Conservation (phyloP, 2,797 vertebrate genomes). For the Sparidentex hasta region DNA sequence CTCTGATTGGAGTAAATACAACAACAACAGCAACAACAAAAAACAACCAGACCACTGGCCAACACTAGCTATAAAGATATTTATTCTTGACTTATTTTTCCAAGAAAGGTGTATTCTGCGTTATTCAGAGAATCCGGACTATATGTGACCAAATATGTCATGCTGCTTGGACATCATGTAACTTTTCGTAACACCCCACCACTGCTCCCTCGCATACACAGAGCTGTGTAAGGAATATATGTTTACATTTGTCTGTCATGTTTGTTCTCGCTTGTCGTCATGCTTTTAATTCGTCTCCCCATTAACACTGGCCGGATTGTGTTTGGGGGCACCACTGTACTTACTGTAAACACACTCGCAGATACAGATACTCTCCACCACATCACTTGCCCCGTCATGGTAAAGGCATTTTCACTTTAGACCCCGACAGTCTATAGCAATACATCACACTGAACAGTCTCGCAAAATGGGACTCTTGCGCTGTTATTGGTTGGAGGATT, state of each 20-base stretch:
- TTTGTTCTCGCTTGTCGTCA: slow-evolving; percentile 51
- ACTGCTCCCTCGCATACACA: slow-evolving; percentile 13
- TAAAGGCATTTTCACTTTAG: slow-evolving; percentile 51
- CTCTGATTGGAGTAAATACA: slow-evolving; percentile 33
- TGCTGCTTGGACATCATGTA: slow-evolving; percentile 53
- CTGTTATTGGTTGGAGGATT: slow-evolving; percentile 54
- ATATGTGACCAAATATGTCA: slow-evolving; percentile 68
- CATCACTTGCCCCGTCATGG: slow-evolving; percentile 48
- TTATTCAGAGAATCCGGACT: slow-evolving; percentile 57
- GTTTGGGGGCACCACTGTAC: slow-evolving; percentile 35
- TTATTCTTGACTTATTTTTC: slow-evolving; percentile 46
- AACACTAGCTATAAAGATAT: slow-evolving; percentile 44
- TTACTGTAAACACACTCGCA: slow-evolving; percentile 20
- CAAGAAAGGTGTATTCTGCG: slow-evolving; percentile 36
- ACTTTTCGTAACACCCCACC: slow-evolving; percentile 13
- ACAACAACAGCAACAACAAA: background rate
- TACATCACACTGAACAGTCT: slow-evolving; percentile 61
- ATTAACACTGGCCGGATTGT: slow-evolving; percentile 64
- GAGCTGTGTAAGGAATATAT: slow-evolving; percentile 59
- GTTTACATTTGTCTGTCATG: slow-evolving; percentile 67
- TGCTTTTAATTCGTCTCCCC: slow-evolving; percentile 54
- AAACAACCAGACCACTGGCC: slow-evolving; percentile 34
- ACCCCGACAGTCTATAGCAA: slow-evolving; percentile 61
- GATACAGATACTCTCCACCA: slow-evolving; percentile 29
- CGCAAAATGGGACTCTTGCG: slow-evolving; percentile 22